Evolutionary conservation across 1,140 invertebrate species (phyloP), one percentile per base, ranked within the genome.

Genomic region (Dreissena rostriformis): DNA sequence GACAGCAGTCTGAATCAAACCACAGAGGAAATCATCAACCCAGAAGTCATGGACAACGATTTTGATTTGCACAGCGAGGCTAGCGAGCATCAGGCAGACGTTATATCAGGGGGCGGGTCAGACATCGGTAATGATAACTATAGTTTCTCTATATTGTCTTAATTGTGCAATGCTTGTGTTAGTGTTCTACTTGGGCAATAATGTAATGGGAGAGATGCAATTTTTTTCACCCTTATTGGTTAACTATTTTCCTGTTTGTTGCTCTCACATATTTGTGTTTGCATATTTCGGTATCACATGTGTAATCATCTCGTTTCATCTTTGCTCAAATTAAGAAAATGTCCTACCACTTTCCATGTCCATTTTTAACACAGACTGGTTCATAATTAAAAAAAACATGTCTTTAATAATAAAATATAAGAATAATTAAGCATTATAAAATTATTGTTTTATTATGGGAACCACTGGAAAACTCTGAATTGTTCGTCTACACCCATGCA

Each of bases 1-100:
- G 82, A 75, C 52, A 78, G 75, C 70, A 82, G 63, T 49, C 28
- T 84, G 14, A 76, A 84, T 29, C 63, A 84, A 63, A 84, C 74
- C 10, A 77, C 67, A 67, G 75, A 68, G 57, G 88, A 88, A 24
- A 86, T 86, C 22, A 74, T 85, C 24, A 84, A 85, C 55, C 82
- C 76, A 12, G 82, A 84, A 51, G 79, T 65, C 73, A 84, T 87
- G 86, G 87, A 85, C 19, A 87, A 90, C 53, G 90, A 88, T 26
- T 92, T 91, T 88, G 91, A 93, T 73, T 91, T 90, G 0, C 87
- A 90, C 24, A 93, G 92, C 89, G 92, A 93, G 72, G 88, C 89
- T 28, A 88, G 86, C 84, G 86, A 85, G 28, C 57, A 80, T 53
- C 63, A 85, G 55, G 68, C 68, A 24, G 29, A 82, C 67, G 51